Evolutionary conservation across 37 sponge, comb jelly and placozoan species (phyloP).

Genomic region (Ephydatia muelleri): DNA sequence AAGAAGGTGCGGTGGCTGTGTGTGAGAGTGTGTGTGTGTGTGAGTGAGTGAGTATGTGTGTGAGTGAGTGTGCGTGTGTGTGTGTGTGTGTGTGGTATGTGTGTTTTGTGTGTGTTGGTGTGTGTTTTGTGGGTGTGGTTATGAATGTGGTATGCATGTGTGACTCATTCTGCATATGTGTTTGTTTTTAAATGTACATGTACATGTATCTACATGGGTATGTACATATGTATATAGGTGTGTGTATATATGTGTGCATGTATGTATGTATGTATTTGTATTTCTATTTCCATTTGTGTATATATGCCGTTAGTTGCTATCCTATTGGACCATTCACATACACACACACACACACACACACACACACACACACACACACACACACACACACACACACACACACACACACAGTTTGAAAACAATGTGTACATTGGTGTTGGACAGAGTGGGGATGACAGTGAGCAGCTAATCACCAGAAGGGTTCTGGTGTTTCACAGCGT

Average conservation of each 20-base stretch:
- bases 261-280: too few relatives aligned
- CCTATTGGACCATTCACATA: slow-evolving; percentile 3
- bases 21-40: background rate
- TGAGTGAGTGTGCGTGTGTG: background rate
- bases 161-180: background rate
- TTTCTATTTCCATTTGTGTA: too few relatives aligned
- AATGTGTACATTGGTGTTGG: background rate
- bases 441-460: background rate
- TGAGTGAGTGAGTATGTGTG: background rate
- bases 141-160: background rate
- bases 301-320: too few relatives aligned
- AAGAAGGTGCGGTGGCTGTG: background rate
- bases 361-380: slow-evolving; percentile 36
- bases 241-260: too few relatives aligned
- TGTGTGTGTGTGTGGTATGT: too few relatives aligned
- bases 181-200: background rate
- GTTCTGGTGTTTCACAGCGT: background rate
- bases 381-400: slow-evolving; percentile 44
- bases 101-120: too few relatives aligned
- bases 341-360: slow-evolving; percentile 37
- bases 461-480: background rate
- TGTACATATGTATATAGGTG: too few relatives aligned
- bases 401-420: slow-evolving; percentile 33
- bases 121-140: background rate
- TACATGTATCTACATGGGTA: too few relatives aligned